phyloP scores from a whole-genome alignment of 2,113 vertebrate genomes.

The Formicarius rufipectus region DNA sequence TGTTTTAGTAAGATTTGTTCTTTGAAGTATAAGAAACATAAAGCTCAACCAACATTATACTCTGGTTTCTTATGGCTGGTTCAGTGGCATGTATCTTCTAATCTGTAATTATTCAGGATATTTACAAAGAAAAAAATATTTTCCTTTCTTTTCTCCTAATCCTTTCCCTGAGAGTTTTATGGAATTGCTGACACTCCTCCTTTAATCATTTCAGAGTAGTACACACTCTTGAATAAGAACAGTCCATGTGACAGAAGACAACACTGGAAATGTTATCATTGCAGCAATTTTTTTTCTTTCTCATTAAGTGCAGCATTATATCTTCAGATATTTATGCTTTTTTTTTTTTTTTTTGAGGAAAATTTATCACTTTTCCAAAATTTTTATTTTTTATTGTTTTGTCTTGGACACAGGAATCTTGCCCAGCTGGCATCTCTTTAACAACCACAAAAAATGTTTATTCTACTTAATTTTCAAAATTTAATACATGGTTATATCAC shows the following conservation, averaged over 20 bases:
- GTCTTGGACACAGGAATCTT: neutral
- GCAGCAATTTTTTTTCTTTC: neutral
- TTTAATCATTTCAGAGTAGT: neutral
- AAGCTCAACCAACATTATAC: fast-evolving
- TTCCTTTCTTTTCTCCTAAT: neutral
- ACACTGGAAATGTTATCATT: neutral
- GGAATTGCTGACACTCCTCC: neutral
- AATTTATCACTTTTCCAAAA: neutral
- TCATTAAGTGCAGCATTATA: fast-evolving
- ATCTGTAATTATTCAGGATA: neutral
- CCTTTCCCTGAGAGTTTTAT: neutral
- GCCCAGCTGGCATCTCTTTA: neutral
- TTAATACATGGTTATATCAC: neutral
- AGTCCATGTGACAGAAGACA: neutral
- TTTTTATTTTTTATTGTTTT: neutral
- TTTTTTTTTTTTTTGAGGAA: neutral
- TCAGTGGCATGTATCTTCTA: neutral
- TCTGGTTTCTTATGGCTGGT: neutral
- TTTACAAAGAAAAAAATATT: neutral
- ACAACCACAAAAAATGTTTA: neutral
- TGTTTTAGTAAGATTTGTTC: neutral
- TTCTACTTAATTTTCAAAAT: neutral
- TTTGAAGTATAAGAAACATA: neutral
- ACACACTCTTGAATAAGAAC: neutral
- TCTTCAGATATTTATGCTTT: neutral